A percentile compares a stretch with the other conserved stretches of the same genome.
Conservation (phyloP, 2,888 invertebrate genomes). For the Zygaena filipendulae region DNA sequence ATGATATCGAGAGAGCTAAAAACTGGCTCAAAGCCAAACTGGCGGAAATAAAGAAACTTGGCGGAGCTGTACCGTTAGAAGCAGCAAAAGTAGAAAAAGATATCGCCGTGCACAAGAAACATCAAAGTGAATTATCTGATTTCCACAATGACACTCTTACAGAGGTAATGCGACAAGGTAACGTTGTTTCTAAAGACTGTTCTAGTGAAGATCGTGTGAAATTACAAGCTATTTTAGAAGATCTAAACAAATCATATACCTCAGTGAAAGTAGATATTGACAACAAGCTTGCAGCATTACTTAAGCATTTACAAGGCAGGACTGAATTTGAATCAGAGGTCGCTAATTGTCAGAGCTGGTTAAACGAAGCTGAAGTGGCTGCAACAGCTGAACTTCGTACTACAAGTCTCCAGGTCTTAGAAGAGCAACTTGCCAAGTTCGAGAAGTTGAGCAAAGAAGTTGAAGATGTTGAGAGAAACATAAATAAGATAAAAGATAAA, state of each 20-base stretch:
- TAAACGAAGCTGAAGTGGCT: slow-evolving; percentile 90
- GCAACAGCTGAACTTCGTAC: slow-evolving; percentile 84
- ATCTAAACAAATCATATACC: slow-evolving; percentile 77
- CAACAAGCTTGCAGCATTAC: slow-evolving; percentile 76
- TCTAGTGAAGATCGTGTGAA: slow-evolving; percentile 75
- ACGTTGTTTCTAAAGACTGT: slow-evolving; percentile 83
- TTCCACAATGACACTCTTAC: slow-evolving; percentile 80
- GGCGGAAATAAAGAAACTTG: slow-evolving; percentile 79
- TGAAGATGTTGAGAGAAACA: slow-evolving; percentile 74
- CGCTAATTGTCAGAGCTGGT: slow-evolving; percentile 86
- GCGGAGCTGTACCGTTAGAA: slow-evolving; percentile 82
- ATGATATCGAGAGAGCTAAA: slow-evolving; percentile 80
- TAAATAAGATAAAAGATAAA: slow-evolving; percentile 81
- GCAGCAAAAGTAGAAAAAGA: slow-evolving; percentile 86
- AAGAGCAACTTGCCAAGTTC: slow-evolving; percentile 90
- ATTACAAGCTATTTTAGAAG: slow-evolving; percentile 74
- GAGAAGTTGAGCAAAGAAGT: slow-evolving; percentile 81
- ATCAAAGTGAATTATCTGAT: slow-evolving; percentile 79
- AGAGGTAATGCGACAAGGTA: slow-evolving; percentile 81
- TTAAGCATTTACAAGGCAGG: slow-evolving; percentile 79
- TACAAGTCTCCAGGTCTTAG: slow-evolving; percentile 82
- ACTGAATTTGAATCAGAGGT: slow-evolving; percentile 85
- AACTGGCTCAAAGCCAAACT: slow-evolving; percentile 84
- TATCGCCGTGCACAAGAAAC: slow-evolving; percentile 77
- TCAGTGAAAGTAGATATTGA: slow-evolving; percentile 77